Evolutionary conservation across 2,888 invertebrate genomes (phyloP).

Genomic region (Rapana venosa): DNA sequence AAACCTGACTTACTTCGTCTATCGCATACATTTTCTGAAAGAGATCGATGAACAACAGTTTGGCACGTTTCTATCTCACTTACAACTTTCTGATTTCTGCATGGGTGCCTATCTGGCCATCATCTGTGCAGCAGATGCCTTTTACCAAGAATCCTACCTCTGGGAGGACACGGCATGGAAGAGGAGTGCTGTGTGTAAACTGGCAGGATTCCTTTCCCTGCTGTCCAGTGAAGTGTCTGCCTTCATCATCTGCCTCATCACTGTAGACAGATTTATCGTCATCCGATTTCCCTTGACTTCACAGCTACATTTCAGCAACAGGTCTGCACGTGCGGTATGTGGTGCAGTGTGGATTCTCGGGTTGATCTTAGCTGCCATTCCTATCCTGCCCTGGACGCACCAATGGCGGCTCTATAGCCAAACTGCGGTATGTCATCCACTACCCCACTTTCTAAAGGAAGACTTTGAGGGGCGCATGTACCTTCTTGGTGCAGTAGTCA

Average conservation of each 20-base stretch:
- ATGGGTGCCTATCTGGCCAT: constrained; percentile 30
- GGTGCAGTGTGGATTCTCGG: constrained; percentile 65
- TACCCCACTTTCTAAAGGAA: neutral
- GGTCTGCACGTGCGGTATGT: constrained; percentile 59
- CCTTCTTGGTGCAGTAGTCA: neutral
- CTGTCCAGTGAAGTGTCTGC: constrained; percentile 83
- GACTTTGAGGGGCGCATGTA: neutral
- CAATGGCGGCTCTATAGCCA: constrained; percentile 15
- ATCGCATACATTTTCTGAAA: neutral
- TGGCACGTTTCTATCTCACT: constrained; percentile 8
- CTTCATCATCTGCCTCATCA: constrained; percentile 82
- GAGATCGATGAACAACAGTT: neutral
- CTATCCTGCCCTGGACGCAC: constrained; percentile 56
- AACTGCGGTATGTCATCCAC: neutral
- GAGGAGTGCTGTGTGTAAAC: constrained; percentile 53
- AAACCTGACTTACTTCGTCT: neutral
- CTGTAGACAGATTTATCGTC: constrained; percentile 83
- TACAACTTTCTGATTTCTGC: neutral
- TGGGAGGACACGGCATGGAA: constrained; percentile 60
- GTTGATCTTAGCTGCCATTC: constrained; percentile 65
- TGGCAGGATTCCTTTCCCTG: constrained; percentile 59
- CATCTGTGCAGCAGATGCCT: neutral
- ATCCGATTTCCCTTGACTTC: constrained; percentile 81
- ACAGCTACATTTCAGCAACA: constrained; percentile 56
- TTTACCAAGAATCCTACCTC: constrained; percentile 50